Conservation (phyloP, 2,797 vertebrate genomes). For the Oryzias sinensis region DNA sequence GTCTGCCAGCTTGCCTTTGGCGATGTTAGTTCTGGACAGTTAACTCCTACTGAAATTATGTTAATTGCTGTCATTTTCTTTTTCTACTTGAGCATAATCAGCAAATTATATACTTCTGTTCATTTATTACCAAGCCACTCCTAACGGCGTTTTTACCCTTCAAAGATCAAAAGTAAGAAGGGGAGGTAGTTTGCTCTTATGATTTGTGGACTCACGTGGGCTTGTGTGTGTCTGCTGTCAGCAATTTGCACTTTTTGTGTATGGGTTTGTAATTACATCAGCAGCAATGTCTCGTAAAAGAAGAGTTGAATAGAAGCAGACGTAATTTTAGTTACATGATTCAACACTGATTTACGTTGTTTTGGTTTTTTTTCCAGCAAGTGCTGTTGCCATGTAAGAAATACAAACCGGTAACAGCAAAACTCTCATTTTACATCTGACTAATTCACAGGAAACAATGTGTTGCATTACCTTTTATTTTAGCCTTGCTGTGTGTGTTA, state of each 20-base stretch:
- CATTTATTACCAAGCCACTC: conserved; percentile 70
- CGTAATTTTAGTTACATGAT: not conserved
- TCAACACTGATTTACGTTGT: conserved; percentile 1
- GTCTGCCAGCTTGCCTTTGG: conserved; percentile 82
- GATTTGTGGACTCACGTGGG: conserved; percentile 14
- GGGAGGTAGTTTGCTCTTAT: conserved; percentile 36
- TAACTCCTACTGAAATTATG: conserved; percentile 83
- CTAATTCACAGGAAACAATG: not conserved
- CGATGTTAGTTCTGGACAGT: conserved; percentile 85
- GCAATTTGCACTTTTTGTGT: conserved; percentile 18
- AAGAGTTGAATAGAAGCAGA: not conserved
- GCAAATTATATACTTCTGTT: conserved; percentile 78
- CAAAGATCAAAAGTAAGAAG: conserved; percentile 65
- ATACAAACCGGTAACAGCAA: not conserved
- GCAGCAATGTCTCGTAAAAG: not conserved
- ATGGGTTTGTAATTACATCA: conserved; percentile 13
- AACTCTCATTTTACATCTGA: not conserved
- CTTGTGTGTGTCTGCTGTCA: conserved; percentile 19
- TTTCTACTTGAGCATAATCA: conserved; percentile 81
- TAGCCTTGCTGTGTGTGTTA: not conserved
- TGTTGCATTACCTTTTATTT: not conserved
- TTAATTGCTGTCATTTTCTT: conserved; percentile 83
- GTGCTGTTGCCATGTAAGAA: not conserved
- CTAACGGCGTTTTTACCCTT: conserved; percentile 72
- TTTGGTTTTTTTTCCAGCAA: conserved; percentile 1